Base-by-base conservation (phyloP, 2,113 vertebrate species). In the Eidolon helvum region DNA sequence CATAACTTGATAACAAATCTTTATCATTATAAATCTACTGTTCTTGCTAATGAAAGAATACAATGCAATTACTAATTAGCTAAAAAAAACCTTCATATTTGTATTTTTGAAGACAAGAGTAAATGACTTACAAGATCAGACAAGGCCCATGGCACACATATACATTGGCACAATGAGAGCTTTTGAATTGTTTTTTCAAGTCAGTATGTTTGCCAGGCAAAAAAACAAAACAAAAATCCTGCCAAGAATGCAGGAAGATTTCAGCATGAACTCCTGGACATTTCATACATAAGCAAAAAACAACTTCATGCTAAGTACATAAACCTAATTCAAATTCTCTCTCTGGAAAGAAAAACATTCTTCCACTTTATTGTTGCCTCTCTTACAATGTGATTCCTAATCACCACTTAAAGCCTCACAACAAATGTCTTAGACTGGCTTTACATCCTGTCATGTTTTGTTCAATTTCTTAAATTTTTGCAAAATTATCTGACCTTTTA, bases 51-150 rank as follows among this genome's bases (percentile, higher is more conserved):
- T n/a, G 57, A 97, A 61, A 75, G 16, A 66, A 1, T n/a, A 0
- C 21, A 79, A 35, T 65, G 50, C 38, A 79, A 33, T 65, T 65
- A 68, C 45, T 89, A 82, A 75, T 72, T 45, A 91, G 61, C 38
- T 90, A 40, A 78, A 84, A 63, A 71, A 68, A 71, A n/a, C n/a
- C 19, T 65, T 77, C 33, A 12, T 63, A 48, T 78, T 90, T 80
- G 15, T 89, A 30, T 63, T 57, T 86, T 35, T 94, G 48, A 96
- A 95, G 86, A 55, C 24, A 61, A 19, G 57, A 33, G 0, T 66
- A 43, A 86, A 96, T n/a, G 38, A 87, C 33, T 66, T 88, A 65
- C 75, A 96, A 93, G 94, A 91, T 69, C 61, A 91, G 92, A 94
- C 80, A 91, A 48, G 57, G 57, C 40, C 87, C 35, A 55, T 16